phyloP scores from a whole-genome alignment of 2,113 vertebrate species.

The Periophthalmus modestus region DNA sequence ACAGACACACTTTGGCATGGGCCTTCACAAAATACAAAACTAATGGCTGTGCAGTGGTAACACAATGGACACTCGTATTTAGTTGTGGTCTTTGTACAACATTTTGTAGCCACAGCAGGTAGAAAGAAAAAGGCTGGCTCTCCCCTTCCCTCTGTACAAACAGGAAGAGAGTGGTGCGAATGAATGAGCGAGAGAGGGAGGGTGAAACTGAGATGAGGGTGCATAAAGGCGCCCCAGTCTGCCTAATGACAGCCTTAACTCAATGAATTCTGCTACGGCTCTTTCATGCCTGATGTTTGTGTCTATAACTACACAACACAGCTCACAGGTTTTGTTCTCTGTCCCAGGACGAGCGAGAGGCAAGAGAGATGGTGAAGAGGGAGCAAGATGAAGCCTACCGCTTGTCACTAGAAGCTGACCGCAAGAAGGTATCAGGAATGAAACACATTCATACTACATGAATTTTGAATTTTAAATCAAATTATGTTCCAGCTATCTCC shows the following conservation, averaged over 20 bases:
- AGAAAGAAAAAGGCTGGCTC: conserved; percentile 67
- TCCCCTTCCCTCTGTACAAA: conserved; percentile 76
- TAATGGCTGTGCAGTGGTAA: conserved; percentile 65
- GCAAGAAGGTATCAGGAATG: conserved; percentile 86
- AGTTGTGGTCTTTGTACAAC: conserved; percentile 67
- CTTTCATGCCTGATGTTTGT: conserved; percentile 76
- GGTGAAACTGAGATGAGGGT: conserved; percentile 66
- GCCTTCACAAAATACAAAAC: conserved; percentile 69
- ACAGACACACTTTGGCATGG: conserved; percentile 61
- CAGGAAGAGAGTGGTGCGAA: conserved; percentile 68
- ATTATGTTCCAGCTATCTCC: too few species aligned
- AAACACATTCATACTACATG: not conserved
- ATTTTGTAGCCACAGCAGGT: conserved; percentile 76
- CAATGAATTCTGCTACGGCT: conserved; percentile 69
- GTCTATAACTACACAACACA: conserved; percentile 56
- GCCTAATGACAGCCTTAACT: conserved; percentile 64
- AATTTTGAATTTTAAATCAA: not conserved
- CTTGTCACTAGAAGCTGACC: conserved; percentile 95
- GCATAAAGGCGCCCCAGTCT: conserved; percentile 73
- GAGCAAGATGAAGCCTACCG: conserved; percentile 98
- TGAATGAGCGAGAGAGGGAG: conserved; percentile 66
- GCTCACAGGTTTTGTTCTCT: conserved; percentile 58
- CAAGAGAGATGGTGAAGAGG: conserved; percentile 95
- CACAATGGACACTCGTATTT: conserved; percentile 76
- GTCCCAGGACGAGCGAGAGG: conserved; percentile 93